A percentile compares a stretch with the other conserved stretches of the same genome.
Evolutionary conservation across 2,888 invertebrate genomes (phyloP).

Genomic region (Lampropteryx suffumata): DNA sequence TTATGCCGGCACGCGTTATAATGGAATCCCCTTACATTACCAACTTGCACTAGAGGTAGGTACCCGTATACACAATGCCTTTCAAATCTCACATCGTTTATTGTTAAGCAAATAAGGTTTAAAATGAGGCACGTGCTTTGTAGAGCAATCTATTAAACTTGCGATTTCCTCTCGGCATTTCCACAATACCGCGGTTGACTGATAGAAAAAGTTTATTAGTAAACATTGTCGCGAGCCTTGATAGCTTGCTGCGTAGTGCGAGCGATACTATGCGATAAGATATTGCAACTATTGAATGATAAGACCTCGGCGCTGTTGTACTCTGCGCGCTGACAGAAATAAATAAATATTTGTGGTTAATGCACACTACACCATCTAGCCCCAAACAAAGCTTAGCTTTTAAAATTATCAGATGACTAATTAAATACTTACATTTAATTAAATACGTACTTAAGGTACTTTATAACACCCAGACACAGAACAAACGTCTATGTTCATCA

Average conservation of each 20-base stretch:
- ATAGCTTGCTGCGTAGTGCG: neutral
- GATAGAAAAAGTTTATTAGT: conserved; percentile 4
- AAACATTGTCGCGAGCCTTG: conserved; percentile 9
- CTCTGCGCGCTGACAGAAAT: too few relatives aligned
- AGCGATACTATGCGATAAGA: conserved; percentile 9
- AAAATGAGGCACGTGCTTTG: neutral
- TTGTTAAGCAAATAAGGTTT: neutral
- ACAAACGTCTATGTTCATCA: too few relatives aligned
- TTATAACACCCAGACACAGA: too few relatives aligned
- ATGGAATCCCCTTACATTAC: conserved; percentile 18
- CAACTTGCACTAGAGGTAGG: neutral
- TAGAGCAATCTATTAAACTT: neutral
- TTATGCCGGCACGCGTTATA: conserved; percentile 12
- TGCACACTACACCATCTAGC: too few relatives aligned
- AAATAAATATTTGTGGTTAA: too few relatives aligned
- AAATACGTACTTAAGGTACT: too few relatives aligned
- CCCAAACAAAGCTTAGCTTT: too few relatives aligned
- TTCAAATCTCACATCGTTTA: neutral
- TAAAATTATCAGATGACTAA: too few relatives aligned
- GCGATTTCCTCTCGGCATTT: conserved; percentile 21
- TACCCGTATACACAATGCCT: conserved; percentile 8
- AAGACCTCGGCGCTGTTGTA: too few relatives aligned
- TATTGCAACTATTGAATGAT: neutral
- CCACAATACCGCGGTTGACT: conserved; percentile 7
- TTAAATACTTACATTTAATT: too few relatives aligned